Evolutionary conservation across 2,113 vertebrate species (phyloP).

Genomic region (Hipposideros armiger): DNA sequence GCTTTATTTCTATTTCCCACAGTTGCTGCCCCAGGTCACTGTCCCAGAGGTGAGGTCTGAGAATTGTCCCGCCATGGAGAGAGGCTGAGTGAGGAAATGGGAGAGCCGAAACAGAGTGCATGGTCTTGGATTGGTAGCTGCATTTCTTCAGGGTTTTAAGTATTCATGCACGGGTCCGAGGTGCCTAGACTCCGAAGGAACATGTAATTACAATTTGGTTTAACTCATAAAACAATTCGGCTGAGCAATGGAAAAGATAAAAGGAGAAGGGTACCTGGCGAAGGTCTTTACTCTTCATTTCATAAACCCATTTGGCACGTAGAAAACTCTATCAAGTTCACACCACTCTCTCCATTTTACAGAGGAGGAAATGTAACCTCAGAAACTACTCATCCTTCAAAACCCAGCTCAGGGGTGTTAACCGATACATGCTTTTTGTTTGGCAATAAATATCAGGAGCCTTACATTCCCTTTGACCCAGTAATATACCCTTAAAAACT

Average conservation of each 20-base stretch:
- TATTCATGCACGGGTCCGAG: neutral
- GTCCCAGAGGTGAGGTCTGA: neutral
- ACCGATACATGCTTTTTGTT: neutral
- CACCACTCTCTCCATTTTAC: neutral
- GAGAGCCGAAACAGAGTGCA: neutral
- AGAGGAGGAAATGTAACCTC: constrained; percentile 7
- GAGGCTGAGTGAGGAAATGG: neutral
- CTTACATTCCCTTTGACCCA: neutral
- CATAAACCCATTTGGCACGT: neutral
- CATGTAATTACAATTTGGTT: neutral
- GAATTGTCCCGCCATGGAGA: neutral
- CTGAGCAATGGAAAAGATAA: neutral
- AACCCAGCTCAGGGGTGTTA: neutral
- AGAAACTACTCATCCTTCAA: constrained; percentile 47
- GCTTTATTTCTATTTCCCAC: neutral
- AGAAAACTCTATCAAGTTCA: neutral
- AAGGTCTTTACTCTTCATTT: neutral
- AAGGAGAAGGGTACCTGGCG: neutral
- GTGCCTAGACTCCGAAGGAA: neutral
- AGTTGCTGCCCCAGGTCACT: neutral
- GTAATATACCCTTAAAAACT: neutral
- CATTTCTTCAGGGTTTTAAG: neutral
- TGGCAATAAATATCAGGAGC: neutral
- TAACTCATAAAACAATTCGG: neutral
- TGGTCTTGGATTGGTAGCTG: neutral